Evolutionary conservation across 2,113 vertebrate genomes (phyloP), one percentile per base, ranked within the genome.

Genomic region (Eublepharis macularius): DNA sequence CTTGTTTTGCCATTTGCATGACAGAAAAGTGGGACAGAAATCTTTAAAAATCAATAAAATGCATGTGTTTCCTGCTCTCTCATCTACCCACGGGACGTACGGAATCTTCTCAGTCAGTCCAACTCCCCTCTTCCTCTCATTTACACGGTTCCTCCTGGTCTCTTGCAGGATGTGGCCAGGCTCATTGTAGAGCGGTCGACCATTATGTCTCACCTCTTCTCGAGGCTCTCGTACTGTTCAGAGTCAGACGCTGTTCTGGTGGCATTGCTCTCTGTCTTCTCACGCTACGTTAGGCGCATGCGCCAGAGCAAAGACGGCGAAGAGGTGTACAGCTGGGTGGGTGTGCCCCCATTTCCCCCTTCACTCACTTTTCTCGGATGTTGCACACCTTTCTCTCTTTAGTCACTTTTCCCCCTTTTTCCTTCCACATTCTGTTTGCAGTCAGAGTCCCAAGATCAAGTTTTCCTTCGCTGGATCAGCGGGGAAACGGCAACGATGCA

Each of bases 401-500:
- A 73, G 1, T 3, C 1, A 17, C 26, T 7, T 34, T 79, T 29
- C 36, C 3, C 45, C 84, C 0, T 4, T 2, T 68, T 13, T 1
- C 1, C 21, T 26, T 36, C 14, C 10, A 87, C 39, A 34, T 6
- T 77, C 32, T 26, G 2, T 29, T 63, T 12, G 32, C 57, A 99
- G 99, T 99, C 99, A 0, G 98, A 99, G 85, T 99, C 98, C 12
- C 99, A 99, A 93, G 99, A 99, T 92, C 99, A 99, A 88, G 98
- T 99, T 72, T 99, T 99, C 88, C 95, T 99, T 76, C 98, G 99
- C 5, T 99, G 99, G 99, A 97, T 96, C 2, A 97, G 97, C 11
- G 99, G 99, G 75, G 99, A 99, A 92, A 98, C 98, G 0, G 99
- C 99, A 70, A 99, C 99, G 0, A 99, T 99, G 98, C 99, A 99